A percentile compares a stretch with the other conserved stretches of the same genome.
Conservation (phyloP, 2,888 invertebrate species). For the Cantharis rufa region DNA sequence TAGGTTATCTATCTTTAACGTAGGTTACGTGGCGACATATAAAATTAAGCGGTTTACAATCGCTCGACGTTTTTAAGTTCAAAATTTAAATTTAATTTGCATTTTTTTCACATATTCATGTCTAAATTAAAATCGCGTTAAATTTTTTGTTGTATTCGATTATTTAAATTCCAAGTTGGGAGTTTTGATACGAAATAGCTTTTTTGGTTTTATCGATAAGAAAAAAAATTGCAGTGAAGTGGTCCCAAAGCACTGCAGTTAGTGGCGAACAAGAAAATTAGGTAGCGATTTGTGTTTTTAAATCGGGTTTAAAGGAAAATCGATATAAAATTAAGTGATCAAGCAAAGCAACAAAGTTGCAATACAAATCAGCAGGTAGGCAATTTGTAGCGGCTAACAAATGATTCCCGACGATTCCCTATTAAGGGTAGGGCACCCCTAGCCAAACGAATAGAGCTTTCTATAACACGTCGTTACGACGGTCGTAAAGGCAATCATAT, state of each 20-base stretch:
- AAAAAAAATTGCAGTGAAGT: too few relatives aligned
- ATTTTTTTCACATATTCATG: background rate
- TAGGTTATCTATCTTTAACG: background rate
- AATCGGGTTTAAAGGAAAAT: background rate
- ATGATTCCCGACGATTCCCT: constrained; percentile 24
- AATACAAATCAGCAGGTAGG: constrained; percentile 31
- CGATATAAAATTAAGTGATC: constrained; percentile 20
- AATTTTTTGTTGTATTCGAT: background rate
- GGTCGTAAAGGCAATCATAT: constrained; percentile 48
- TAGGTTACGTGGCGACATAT: background rate
- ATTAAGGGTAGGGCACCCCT: constrained; percentile 19
- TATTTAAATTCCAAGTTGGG: background rate
- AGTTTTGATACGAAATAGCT: background rate
- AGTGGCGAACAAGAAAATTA: background rate
- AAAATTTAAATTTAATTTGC: background rate
- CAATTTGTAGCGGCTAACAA: constrained; percentile 28
- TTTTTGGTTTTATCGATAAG: background rate
- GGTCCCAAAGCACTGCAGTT: too few relatives aligned
- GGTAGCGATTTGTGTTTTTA: background rate
- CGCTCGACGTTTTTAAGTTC: background rate
- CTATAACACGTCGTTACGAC: constrained; percentile 43
- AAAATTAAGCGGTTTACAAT: background rate
- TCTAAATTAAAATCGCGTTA: background rate
- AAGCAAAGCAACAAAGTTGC: constrained; percentile 21
- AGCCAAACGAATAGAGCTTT: constrained; percentile 23